Percentiles rank a stretch among this genome's conserved stretches.
Evolutionary conservation across 1,140 invertebrate genomes (phyloP).

Genomic region (Trypoxylus dichotomus): DNA sequence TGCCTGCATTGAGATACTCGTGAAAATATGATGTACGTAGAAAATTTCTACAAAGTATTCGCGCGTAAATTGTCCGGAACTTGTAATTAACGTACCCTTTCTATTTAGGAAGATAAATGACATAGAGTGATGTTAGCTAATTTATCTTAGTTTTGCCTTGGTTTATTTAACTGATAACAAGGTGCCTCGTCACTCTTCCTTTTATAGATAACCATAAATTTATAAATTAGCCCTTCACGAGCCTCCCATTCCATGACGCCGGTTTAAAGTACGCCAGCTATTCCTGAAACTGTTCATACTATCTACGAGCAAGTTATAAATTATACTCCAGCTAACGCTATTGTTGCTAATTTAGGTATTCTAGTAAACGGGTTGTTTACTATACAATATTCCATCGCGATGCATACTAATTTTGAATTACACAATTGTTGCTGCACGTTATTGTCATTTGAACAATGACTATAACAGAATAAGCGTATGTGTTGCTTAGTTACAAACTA

Average conservation of each 20-base stretch:
- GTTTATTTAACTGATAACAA: not conserved
- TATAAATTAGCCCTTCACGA: not conserved
- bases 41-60: too few relatives aligned
- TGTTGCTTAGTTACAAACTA: too few relatives aligned
- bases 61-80: too few relatives aligned
- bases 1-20: too few relatives aligned
- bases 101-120: not conserved
- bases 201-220: not conserved
- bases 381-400: not conserved
- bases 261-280: not conserved
- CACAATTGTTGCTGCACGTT: not conserved
- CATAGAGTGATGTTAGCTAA: not conserved
- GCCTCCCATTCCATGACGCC: not conserved
- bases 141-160: not conserved
- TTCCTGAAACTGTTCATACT: not conserved
- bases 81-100: not conserved
- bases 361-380: slow-evolving; percentile 1
- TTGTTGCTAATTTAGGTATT: slow-evolving; percentile 16
- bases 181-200: not conserved
- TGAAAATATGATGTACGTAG: too few relatives aligned
- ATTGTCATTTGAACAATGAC: not conserved
- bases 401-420: slow-evolving; percentile 18
- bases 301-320: not conserved
- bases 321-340: not conserved
- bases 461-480: too few relatives aligned